phyloP scores from a whole-genome alignment of 2,113 vertebrate species.

The Sardina pilchardus region DNA sequence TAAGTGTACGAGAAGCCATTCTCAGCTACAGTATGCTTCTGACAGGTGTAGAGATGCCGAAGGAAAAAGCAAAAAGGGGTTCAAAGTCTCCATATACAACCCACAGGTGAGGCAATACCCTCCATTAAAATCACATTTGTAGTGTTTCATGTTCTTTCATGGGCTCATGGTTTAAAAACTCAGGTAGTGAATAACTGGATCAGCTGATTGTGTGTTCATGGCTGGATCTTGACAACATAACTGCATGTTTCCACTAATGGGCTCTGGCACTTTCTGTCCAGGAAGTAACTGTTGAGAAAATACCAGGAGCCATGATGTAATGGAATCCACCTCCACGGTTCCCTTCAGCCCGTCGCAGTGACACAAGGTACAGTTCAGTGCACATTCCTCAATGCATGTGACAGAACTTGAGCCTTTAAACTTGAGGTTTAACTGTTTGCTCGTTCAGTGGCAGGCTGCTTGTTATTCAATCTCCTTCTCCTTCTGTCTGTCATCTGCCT shows the following conservation, averaged over 20 bases:
- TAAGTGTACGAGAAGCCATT: too few species aligned
- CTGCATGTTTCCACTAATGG: neutral
- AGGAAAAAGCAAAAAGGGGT: too few species aligned
- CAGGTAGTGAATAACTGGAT: too few species aligned
- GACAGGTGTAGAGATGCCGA: too few species aligned
- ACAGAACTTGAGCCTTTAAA: neutral
- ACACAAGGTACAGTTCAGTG: neutral
- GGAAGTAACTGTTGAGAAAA: neutral
- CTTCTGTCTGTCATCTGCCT: constrained; percentile 57
- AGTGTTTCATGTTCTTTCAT: too few species aligned
- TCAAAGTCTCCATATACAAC: too few species aligned
- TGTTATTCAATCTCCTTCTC: neutral
- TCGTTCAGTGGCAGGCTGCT: neutral
- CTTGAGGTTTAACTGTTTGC: neutral
- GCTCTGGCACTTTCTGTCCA: neutral
- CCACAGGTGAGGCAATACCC: too few species aligned
- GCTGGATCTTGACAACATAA: too few species aligned
- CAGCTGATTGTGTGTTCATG: too few species aligned
- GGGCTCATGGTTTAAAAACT: too few species aligned
- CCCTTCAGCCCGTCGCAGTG: neutral
- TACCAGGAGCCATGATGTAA: neutral
- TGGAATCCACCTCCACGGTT: neutral
- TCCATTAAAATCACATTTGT: too few species aligned
- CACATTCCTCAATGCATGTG: constrained; percentile 4
- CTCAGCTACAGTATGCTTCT: too few species aligned